These are phyloP conservation scores for Acestrorhynchus altus DNA, from an alignment of 2,797 vertebrate species.

Conservation along the genomic window DNA sequence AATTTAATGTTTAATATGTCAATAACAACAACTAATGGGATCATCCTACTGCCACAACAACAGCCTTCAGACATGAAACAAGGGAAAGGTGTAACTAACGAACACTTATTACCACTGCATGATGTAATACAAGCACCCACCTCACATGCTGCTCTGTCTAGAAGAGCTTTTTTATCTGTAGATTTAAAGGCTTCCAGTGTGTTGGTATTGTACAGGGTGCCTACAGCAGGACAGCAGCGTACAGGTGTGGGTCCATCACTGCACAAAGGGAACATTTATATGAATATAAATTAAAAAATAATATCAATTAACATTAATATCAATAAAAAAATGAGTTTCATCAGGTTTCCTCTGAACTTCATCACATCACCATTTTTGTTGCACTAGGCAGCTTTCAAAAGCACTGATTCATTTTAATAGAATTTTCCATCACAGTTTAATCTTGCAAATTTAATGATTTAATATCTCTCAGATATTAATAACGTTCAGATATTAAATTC, in stretches of 20 bases:
- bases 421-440: neutral
- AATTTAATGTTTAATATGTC: neutral
- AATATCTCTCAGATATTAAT: neutral
- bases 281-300: too few relatives aligned
- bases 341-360: neutral
- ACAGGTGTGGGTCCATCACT: slow-evolving; percentile 85
- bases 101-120: too few relatives aligned
- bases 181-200: slow-evolving; percentile 93
- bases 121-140: slow-evolving; percentile 64
- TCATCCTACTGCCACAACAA: too few relatives aligned
- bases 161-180: slow-evolving; percentile 89
- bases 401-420: neutral
- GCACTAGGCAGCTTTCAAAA: neutral
- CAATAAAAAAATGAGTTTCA: too few relatives aligned
- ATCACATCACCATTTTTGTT: neutral
- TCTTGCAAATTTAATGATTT: neutral
- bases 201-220: slow-evolving; percentile 92
- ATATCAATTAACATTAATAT: too few relatives aligned
- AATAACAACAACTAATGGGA: neutral
- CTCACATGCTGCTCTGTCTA: slow-evolving; percentile 89
- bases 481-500: too few relatives aligned
- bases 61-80: too few relatives aligned
- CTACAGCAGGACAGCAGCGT: slow-evolving; percentile 85
- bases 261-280: neutral
- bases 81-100: too few relatives aligned